Evolutionary conservation across 64 coral and sea anemone genomes (phyloP).

Genomic region (Stichodactyla mertensii): DNA sequence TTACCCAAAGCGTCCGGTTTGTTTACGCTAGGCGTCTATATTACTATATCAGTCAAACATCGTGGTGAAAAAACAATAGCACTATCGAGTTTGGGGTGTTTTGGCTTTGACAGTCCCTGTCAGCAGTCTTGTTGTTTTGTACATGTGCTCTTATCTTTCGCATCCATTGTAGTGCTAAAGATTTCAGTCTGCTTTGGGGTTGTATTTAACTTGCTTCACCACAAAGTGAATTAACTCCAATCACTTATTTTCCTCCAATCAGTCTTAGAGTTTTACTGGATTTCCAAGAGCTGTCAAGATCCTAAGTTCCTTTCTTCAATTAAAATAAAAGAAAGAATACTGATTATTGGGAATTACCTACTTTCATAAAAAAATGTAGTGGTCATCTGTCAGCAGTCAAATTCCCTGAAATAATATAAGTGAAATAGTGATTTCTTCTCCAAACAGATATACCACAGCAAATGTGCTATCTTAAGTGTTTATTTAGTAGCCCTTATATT

Average conservation of each 20-base stretch:
- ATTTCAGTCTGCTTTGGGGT: neutral
- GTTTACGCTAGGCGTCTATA: conserved; percentile 2
- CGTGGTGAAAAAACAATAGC: conserved; percentile 15
- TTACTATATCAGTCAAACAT: conserved; percentile 18
- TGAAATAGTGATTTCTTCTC: conserved; percentile 15
- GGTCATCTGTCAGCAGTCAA: neutral
- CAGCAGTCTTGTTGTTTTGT: conserved; percentile 19
- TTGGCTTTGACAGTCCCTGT: neutral
- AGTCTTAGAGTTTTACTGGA: neutral
- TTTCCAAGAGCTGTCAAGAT: neutral
- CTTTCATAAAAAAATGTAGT: neutral
- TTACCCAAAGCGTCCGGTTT: neutral
- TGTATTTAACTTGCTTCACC: neutral
- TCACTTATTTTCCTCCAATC: neutral
- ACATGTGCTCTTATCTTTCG: conserved; percentile 25
- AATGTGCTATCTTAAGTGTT: conserved; percentile 1
- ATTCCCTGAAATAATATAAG: neutral
- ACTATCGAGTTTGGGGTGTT: neutral
- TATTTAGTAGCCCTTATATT: conserved; percentile 2
- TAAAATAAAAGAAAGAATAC: neutral
- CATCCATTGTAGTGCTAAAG: conserved; percentile 25
- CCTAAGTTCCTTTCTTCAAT: neutral
- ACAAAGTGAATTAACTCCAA: neutral
- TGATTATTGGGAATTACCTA: neutral
- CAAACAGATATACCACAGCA: neutral